Evolutionary conservation across 2,797 vertebrate genomes (phyloP).

Genomic region (Malacoraja senta): DNA sequence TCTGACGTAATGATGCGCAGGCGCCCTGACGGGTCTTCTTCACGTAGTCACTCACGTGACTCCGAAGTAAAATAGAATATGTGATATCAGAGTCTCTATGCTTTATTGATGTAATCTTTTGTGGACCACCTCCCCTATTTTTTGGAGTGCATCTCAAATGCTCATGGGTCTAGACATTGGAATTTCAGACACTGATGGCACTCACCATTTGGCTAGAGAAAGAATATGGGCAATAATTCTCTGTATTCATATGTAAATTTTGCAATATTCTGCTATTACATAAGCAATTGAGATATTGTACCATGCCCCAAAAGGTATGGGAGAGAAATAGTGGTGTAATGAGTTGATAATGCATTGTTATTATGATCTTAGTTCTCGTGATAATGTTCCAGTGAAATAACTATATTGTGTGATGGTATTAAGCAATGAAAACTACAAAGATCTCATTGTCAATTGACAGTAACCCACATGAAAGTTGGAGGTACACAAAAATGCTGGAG

Average conservation of each 20-base stretch:
- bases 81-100: background rate
- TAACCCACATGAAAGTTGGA: background rate
- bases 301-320: background rate
- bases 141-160: background rate
- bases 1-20: too few relatives aligned
- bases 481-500: too few relatives aligned
- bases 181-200: background rate
- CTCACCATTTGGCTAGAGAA: background rate
- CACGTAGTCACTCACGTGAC: too few relatives aligned
- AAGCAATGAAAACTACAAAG: background rate
- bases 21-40: too few relatives aligned
- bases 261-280: background rate
- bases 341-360: background rate
- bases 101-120: background rate
- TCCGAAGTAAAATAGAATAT: too few relatives aligned
- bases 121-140: background rate
- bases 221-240: background rate
- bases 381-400: background rate
- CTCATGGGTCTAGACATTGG: background rate
- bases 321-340: background rate
- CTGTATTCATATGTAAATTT: background rate
- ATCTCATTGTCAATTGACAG: background rate
- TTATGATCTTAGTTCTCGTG: background rate
- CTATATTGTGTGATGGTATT: background rate
- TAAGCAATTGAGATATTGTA: background rate